These are phyloP conservation scores for Percopsis transmontana DNA, from an alignment of 2,113 vertebrate species.

Conservation along the genomic window DNA sequence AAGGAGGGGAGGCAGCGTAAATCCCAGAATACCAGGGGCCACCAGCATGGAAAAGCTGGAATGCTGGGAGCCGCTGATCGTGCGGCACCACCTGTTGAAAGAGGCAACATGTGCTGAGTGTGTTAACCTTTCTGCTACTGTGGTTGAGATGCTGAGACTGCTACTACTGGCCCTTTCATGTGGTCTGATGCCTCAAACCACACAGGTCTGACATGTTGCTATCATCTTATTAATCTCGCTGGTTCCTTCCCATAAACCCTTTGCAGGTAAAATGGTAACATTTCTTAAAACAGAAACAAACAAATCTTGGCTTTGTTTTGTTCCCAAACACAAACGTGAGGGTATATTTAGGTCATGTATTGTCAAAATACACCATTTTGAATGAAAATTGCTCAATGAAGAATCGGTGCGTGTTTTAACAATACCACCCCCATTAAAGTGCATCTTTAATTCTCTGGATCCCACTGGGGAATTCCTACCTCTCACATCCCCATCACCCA, in stretches of 20 bases:
- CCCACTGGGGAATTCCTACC: no score
- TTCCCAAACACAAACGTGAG: no score
- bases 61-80: conserved; percentile 83
- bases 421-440: no score
- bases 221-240: conserved; percentile 51
- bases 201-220: conserved; percentile 23
- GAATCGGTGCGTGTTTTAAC: no score
- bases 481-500: no score
- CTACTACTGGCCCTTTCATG: conserved; percentile 52
- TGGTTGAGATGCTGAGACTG: conserved; percentile 78
- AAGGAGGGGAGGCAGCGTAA: conserved; percentile 87
- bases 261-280: no score
- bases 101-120: conserved; percentile 92
- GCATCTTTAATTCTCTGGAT: no score
- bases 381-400: no score
- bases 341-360: no score
- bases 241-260: conserved; percentile 9
- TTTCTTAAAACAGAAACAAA: no score
- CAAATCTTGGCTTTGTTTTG: no score
- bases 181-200: conserved; percentile 43
- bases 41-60: conserved; percentile 89
- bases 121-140: conserved; percentile 94
- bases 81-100: conserved; percentile 92
- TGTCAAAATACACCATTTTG: no score
- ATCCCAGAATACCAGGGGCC: conserved; percentile 93